Evolutionary conservation across 2,888 invertebrate species (phyloP), one percentile per base, ranked within the genome.

Genomic region (Autographa gamma): DNA sequence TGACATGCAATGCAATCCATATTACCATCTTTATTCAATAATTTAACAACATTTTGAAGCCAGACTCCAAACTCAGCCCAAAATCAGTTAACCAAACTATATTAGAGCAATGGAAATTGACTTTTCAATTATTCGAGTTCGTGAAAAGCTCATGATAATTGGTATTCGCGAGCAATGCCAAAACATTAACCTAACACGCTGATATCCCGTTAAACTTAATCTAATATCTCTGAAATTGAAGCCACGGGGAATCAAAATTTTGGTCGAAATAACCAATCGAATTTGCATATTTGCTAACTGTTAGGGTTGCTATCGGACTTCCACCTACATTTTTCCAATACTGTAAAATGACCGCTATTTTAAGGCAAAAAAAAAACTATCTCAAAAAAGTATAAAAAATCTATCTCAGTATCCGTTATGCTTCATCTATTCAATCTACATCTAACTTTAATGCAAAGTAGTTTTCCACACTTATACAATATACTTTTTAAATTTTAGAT

Each of bases 201-300:
- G 18, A 69, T 78, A 81, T 85, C 73, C 59, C 62, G 73, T 79
- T 83, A 74, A 81, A 79, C 74, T 61, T 83, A 83, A 83, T 81
- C 83, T 81, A 81, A 83, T 86, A 83, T 71, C 67, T 67, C 56
- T 71, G 63, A 81, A 76, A 78, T 79, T 77, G 69, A 56, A 71
- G 79, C 72, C 82, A 71, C 80, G 54, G 83, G 80, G 82, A 85
- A 83, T 85, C 84, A 82, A 84, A 84, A 87, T 89, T 86, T 85
- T 73, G 71, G 77, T 38, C 72, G 70, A 74, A 80, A 85, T 82
- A 82, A 71, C 75, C 76, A 73, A 79, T 73, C 63, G 76, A 86
- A 90, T 91, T 89, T 88, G 79, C 89, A 88, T 86, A 83, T 85
- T 86, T 84, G 85, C 79, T 74, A 76, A 78, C 73, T 66, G 66